Conservation (phyloP, 2,888 invertebrate genomes). For the Caenorhabditis virilis region DNA sequence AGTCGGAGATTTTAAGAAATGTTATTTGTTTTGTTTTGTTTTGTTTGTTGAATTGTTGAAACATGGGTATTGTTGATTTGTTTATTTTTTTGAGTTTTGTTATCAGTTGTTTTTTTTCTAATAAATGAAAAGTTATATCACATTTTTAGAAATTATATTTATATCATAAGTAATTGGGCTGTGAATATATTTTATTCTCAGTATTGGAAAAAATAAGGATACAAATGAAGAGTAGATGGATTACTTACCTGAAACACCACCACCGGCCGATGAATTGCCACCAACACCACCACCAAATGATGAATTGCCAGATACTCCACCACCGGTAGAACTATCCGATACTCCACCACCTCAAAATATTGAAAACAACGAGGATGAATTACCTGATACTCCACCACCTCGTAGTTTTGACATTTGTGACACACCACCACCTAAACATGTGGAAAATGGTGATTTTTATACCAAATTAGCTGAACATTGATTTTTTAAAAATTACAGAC, state of each 20-base stretch:
- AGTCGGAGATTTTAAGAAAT: conserved; percentile 9
- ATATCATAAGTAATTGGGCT: too few relatives aligned
- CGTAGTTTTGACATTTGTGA: not conserved
- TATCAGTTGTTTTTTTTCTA: conserved; percentile 13
- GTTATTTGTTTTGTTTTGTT: conserved; percentile 1
- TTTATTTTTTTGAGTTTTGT: conserved; percentile 22
- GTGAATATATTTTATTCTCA: too few relatives aligned
- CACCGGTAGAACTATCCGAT: not conserved
- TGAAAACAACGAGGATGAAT: not conserved
- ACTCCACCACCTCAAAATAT: not conserved
- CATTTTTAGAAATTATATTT: not conserved
- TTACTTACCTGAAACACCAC: conserved; percentile 6
- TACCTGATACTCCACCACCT: conserved; percentile 1
- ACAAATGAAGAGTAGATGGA: conserved; percentile 3
- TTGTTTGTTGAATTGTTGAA: conserved; percentile 7
- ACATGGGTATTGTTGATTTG: conserved; percentile 7
- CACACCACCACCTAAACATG: conserved; percentile 19
- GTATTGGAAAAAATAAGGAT: too few relatives aligned
- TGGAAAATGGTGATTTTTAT: too few relatives aligned
- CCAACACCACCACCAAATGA: not conserved
- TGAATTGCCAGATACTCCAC: not conserved
- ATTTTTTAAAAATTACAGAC: too few relatives aligned
- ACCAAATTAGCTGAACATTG: too few relatives aligned
- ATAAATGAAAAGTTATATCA: conserved; percentile 3
- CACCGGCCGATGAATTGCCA: conserved; percentile 6